These are phyloP conservation scores for Tricholauxania praeusta DNA, from an alignment of 2,888 invertebrate species.

Conservation along the genomic window DNA sequence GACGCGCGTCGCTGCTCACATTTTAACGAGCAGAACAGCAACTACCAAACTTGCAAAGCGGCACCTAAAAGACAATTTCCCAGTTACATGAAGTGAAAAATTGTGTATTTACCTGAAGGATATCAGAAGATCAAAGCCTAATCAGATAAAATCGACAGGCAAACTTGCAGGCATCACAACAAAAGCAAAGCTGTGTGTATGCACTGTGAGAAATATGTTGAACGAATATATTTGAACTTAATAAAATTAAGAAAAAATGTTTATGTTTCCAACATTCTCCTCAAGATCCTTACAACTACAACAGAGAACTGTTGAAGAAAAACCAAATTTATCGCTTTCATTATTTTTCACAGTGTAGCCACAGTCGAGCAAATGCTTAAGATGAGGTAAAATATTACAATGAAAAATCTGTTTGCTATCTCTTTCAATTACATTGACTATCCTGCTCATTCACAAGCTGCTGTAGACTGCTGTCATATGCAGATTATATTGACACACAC, in stretches of 20 bases:
- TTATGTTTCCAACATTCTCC: too few species aligned
- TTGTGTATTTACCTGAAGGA: conserved; percentile 48
- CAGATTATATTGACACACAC: background rate
- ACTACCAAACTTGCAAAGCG: background rate
- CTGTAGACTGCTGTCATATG: conserved; percentile 10
- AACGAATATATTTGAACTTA: too few species aligned
- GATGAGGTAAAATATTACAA: too few species aligned
- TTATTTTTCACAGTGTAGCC: background rate
- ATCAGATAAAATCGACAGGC: conserved; percentile 42
- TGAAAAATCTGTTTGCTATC: too few species aligned
- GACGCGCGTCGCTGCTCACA: too few species aligned
- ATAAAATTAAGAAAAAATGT: too few species aligned
- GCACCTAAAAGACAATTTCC: conserved; percentile 43
- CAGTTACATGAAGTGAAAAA: conserved; percentile 47
- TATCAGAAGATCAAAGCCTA: conserved; percentile 48
- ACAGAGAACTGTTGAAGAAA: too few species aligned
- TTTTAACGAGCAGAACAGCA: too few species aligned
- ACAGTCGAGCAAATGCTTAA: background rate
- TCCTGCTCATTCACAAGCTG: too few species aligned
- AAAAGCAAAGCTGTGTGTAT: background rate
- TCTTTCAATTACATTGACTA: too few species aligned
- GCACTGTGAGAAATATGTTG: background rate
- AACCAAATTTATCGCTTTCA: too few species aligned
- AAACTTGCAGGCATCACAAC: conserved; percentile 4
- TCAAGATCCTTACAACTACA: too few species aligned